Base-by-base conservation (phyloP, 1,140 invertebrate species). In the Pogonomyrmex californicus region DNA sequence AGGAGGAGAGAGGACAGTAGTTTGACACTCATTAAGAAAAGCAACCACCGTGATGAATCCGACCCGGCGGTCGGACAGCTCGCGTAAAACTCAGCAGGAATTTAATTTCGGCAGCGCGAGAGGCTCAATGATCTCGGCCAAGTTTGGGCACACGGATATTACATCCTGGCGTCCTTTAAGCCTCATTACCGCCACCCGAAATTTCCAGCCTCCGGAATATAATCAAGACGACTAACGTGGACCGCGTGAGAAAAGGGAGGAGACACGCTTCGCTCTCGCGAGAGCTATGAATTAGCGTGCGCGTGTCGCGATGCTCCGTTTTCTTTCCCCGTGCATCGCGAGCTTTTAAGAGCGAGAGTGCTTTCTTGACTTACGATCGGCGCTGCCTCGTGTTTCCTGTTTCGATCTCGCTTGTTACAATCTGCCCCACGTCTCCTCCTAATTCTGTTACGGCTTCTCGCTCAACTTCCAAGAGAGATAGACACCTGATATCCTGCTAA, bases 291-390 rank as follows among this genome's bases (percentile, higher is more conserved):
- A 89, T 90, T 90, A 90, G 60, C 73, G 75, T 41, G 44, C 62
- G 81, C 49, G 23, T 58, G 66, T 65, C 63, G 63, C 63, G 63
- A 63, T 3, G 63, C 47, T 63, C 75, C 86, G 66, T 85, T 87
- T 76, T 90, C 85, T 86, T 90, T 87, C 44, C 47, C 5, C 38
- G 7, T 63, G 73, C 23, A 47, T 62, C n/a, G 66, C 56, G 33
- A 36, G 87, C 90, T 91, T 91, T 91, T 90, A 91, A 88, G 54
- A 70, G 58, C 86, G 79, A 58, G 86, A 90, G 88, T 89, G 91
- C 88, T 92, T 85, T 62, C 87, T 88, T 89, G 91, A 92, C 90
- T 91, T 92, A 91, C 88, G 91, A 92, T 88, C 81, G 65, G 54
- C 73, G 86, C 76, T 85, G 86, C 66, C 87, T 78, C 87, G 63